Evolutionary conservation across 1,140 invertebrate species (phyloP).

Genomic region (Sesamia nonagrioides): DNA sequence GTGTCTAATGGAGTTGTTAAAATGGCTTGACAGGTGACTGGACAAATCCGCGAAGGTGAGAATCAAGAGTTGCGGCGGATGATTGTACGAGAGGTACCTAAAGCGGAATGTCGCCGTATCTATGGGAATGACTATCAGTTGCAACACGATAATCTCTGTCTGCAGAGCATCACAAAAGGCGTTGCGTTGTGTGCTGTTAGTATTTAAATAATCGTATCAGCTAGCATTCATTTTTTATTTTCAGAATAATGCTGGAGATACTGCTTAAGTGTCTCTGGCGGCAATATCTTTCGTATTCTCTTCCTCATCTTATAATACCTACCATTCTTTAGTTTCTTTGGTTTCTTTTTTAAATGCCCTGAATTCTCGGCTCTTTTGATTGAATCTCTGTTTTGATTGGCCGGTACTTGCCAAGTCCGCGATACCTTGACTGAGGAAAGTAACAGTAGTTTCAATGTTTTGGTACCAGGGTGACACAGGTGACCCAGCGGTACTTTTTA

Average conservation of each 20-base stretch:
- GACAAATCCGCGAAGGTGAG: conserved; percentile 78
- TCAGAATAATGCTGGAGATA: no score
- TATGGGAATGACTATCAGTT: conserved; percentile 79
- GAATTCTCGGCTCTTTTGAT: no score
- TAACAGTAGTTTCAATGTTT: conserved; percentile 25
- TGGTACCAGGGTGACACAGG: conserved; percentile 77
- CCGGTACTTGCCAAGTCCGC: neutral
- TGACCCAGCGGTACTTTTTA: conserved; percentile 80
- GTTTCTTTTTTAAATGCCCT: no score
- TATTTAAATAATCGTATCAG: conserved; percentile 1
- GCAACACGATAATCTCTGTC: conserved; percentile 79
- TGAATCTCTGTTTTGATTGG: no score
- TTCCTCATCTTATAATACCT: neutral
- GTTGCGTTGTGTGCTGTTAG: conserved; percentile 79
- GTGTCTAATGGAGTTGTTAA: neutral
- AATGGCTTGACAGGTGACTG: conserved; percentile 68
- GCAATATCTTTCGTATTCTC: neutral
- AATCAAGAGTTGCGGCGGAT: conserved; percentile 80
- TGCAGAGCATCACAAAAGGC: conserved; percentile 72
- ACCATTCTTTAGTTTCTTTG: neutral
- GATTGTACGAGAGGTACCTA: conserved; percentile 71
- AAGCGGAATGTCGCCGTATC: conserved; percentile 66
- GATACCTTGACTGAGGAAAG: conserved; percentile 8
- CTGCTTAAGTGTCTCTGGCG: no score
- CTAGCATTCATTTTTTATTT: no score